Base-by-base conservation (phyloP, 1,140 invertebrate genomes). In the Drosophila nikananu region DNA sequence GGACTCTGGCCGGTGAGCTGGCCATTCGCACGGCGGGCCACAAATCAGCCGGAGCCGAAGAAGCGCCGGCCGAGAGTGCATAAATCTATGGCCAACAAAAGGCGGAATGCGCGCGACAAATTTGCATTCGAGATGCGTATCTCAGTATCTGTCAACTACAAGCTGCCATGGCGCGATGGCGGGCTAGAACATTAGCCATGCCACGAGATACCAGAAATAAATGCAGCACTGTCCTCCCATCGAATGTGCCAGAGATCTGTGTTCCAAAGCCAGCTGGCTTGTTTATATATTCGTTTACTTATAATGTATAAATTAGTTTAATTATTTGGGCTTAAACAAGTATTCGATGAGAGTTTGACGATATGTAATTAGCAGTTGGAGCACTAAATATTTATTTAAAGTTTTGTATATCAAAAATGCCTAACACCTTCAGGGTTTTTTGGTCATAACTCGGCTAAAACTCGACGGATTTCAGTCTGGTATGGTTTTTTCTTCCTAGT, bases 51-150 rank as follows among this genome's bases (percentile, higher is more conserved):
- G 35, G 9, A 73, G 4, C n/a, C 41, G 41, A 8, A 44, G 37
- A 67, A 32, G 42, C 52, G 37, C 23, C 67, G 37, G 23, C 44
- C 32, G 44, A 73, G 46, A 74, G 71, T 77, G 75, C 75, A 79
- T 79, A 79, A 79, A 79, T 79, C 77, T 79, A 39, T 32, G 37
- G 35, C 13, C n/a, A 64, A 78, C 75, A 78, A 78, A 77, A 57
- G 35, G 64, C 42, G 30, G 21, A 39, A 42, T 35, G 66, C 30
- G 44, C 12, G 17, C 54, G n/a, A 42, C 66, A 65, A 72, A 78
- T 78, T 78, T 70, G 75, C 75, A 78, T 78, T 78, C 49, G n/a
- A 52, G 66, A 48, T 46, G n/a, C 63, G 23, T 42, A 30, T 30
- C 39, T 21, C 12, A 51, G 27, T 32, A 72, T 51, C 21, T 39